phyloP scores from a whole-genome alignment of 2,113 vertebrate genomes.

The Sinocyclocheilus anshuiensis region DNA sequence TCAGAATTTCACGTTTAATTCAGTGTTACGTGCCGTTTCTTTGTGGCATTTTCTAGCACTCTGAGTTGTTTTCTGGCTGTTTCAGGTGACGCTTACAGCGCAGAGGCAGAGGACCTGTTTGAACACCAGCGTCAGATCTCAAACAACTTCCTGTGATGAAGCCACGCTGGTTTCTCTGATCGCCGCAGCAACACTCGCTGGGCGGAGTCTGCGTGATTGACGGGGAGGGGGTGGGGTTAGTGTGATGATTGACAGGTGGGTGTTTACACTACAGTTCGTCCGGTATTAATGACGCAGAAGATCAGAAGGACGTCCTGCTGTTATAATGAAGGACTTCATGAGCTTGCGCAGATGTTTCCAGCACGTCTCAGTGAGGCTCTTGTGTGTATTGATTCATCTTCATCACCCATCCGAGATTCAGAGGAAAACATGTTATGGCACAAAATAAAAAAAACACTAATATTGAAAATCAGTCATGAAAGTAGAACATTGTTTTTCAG shows the following conservation, averaged over 20 bases:
- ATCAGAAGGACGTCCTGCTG: neutral
- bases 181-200: slow-evolving; percentile 21
- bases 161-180: slow-evolving; percentile 3
- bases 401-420: neutral
- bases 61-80: neutral
- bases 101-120: slow-evolving; percentile 80
- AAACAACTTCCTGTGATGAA: slow-evolving; percentile 88
- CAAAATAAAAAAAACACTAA: neutral
- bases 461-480: neutral
- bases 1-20: too few relatives aligned
- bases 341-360: neutral
- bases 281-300: neutral
- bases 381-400: neutral
- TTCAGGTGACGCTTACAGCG: slow-evolving; percentile 86
- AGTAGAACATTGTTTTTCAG: neutral
- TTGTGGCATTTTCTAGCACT: too few relatives aligned
- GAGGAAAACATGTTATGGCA: neutral
- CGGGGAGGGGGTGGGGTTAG: neutral
- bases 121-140: slow-evolving; percentile 86
- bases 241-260: neutral
- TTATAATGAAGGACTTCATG: too few relatives aligned
- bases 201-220: slow-evolving; percentile 20
- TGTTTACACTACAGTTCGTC: neutral
- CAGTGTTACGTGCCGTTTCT: too few relatives aligned
- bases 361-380: neutral